A percentile compares a stretch with the other conserved stretches of the same genome.
These are phyloP conservation scores for Synaphobranchus kaupii DNA, from an alignment of 2,797 vertebrate species.

Conservation along the genomic window DNA sequence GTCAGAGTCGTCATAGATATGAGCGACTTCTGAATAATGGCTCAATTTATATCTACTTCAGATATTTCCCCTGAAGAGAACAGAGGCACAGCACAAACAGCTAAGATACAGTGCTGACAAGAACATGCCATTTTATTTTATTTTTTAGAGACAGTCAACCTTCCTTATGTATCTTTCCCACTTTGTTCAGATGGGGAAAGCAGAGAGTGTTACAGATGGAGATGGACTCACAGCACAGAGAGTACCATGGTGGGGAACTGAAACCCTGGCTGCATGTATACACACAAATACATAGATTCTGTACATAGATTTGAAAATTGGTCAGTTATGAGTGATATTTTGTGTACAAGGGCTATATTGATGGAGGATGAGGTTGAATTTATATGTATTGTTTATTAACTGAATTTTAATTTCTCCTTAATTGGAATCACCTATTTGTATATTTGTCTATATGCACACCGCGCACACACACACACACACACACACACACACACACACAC, in stretches of 20 bases:
- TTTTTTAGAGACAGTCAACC: too few species aligned
- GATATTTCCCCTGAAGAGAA: neutral
- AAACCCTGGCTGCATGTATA: too few species aligned
- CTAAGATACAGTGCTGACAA: neutral
- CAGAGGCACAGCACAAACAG: neutral
- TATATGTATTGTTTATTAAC: neutral
- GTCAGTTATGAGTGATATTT: neutral
- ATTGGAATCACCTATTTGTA: neutral
- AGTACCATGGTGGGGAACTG: too few species aligned
- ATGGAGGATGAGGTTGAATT: neutral
- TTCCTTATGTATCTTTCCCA: too few species aligned
- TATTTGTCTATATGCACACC: too few species aligned
- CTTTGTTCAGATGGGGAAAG: neutral
- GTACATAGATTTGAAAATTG: too few species aligned
- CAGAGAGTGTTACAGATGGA: too few species aligned
- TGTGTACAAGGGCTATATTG: neutral
- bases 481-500: neutral
- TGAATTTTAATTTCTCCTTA: neutral
- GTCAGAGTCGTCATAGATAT: neutral
- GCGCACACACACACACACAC: neutral
- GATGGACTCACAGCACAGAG: too few species aligned
- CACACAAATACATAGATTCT: neutral
- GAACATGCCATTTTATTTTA: neutral
- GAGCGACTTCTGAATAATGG: neutral
- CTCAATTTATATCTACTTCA: slow-evolving; percentile 1